These are phyloP conservation scores for Pyrochroa serraticornis DNA, from an alignment of 2,888 invertebrate species.

Conservation along the genomic window DNA sequence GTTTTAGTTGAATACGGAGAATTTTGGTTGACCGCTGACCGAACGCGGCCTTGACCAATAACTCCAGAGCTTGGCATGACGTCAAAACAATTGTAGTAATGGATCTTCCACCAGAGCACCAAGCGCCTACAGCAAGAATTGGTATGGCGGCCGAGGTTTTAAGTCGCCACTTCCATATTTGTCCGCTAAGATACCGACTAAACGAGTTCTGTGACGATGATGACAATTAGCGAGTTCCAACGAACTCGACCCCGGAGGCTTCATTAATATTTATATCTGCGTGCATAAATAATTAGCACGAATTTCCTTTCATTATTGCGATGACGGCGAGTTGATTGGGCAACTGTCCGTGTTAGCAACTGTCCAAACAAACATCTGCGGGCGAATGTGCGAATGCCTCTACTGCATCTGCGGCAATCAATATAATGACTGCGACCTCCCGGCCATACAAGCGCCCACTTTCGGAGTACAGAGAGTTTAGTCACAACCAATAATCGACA, in stretches of 20 bases:
- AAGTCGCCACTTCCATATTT: conserved; percentile 28
- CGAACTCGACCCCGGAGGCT: conserved; percentile 20
- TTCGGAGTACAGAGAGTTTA: background rate
- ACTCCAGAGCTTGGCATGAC: conserved; percentile 13
- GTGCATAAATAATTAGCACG: conserved; percentile 29
- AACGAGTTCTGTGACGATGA: conserved; percentile 27
- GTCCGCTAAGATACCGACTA: conserved; percentile 6
- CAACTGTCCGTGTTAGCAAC: conserved; percentile 11
- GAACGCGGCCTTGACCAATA: conserved; percentile 22
- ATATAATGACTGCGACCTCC: conserved; percentile 44
- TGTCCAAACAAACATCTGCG: conserved; percentile 37
- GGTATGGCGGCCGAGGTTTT: conserved; percentile 14
- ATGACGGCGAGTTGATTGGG: conserved; percentile 6
- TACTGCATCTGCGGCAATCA: conserved; percentile 46
- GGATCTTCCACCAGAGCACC: no score
- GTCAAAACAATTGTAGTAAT: conserved; percentile 9
- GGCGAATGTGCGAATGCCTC: conserved; percentile 17
- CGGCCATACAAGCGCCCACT: conserved; percentile 28
- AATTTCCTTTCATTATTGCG: conserved; percentile 25
- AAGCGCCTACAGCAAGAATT: conserved; percentile 10
- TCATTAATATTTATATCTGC: conserved; percentile 25
- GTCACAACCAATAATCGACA: background rate
- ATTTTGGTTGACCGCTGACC: background rate
- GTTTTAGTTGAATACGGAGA: background rate
- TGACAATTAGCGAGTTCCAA: conserved; percentile 31